Conservation (phyloP, 2,797 vertebrate genomes). For the Limnodromus scolopaceus region DNA sequence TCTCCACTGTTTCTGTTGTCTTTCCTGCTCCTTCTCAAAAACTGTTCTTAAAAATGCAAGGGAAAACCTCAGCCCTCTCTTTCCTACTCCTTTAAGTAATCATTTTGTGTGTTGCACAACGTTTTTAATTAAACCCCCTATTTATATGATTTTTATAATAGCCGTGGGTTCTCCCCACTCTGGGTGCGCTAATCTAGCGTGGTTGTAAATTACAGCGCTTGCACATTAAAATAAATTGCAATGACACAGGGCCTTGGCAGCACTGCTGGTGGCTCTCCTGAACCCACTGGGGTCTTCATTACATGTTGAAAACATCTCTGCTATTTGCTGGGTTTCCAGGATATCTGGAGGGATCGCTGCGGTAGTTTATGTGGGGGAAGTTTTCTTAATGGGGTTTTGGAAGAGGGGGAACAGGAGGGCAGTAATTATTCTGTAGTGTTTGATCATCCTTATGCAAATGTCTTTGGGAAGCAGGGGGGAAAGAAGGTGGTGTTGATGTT, state of each 20-base stretch:
- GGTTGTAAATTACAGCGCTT: not conserved
- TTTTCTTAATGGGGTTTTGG: not conserved
- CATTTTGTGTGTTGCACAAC: not conserved
- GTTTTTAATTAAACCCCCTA: conserved; percentile 36
- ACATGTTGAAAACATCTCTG: not conserved
- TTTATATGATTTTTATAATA: conserved; percentile 32
- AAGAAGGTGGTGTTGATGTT: not conserved
- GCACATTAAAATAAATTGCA: conserved; percentile 32
- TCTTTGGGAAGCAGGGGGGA: not conserved
- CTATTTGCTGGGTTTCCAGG: not conserved
- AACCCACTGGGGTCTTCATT: not conserved
- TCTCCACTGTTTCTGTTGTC: not conserved
- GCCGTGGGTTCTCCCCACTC: not conserved
- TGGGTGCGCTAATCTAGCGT: not conserved
- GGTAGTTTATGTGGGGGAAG: not conserved
- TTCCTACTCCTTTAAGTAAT: not conserved
- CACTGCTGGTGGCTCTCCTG: not conserved
- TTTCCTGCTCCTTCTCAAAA: not conserved
- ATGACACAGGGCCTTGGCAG: conserved; percentile 1
- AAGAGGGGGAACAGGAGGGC: not conserved
- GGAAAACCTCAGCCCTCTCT: not conserved
- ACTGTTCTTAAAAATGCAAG: not conserved
- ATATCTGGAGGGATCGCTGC: not conserved
- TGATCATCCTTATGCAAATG: not conserved
- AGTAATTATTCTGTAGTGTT: not conserved